Conservation (phyloP, 2,797 vertebrate genomes). For the Ispidina picta region DNA sequence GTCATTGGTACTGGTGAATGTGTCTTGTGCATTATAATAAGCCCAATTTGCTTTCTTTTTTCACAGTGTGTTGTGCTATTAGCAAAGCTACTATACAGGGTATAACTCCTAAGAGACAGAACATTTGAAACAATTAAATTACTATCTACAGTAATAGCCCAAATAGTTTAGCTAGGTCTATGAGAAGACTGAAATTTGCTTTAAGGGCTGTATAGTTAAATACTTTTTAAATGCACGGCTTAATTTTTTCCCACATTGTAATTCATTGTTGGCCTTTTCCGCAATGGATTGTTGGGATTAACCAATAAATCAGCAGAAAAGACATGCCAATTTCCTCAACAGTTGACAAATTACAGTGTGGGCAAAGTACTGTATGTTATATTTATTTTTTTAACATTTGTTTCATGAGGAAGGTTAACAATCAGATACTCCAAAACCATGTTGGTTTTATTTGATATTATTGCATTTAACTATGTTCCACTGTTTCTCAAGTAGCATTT, state of each 20-base stretch:
- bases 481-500: neutral
- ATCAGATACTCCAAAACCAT: constrained; percentile 3
- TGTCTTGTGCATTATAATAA: constrained; percentile 5
- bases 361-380: constrained; percentile 56
- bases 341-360: constrained; percentile 80
- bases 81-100: neutral
- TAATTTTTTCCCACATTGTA: constrained; percentile 78
- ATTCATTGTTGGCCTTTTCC: constrained; percentile 84
- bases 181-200: constrained; percentile 57
- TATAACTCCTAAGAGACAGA: neutral
- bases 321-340: constrained; percentile 82
- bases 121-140: neutral
- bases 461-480: constrained; percentile 14
- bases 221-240: constrained; percentile 70
- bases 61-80: constrained; percentile 33
- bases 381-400: constrained; percentile 45
- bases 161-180: neutral
- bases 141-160: neutral
- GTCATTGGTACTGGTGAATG: neutral
- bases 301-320: constrained; percentile 83
- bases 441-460: constrained; percentile 30
- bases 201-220: constrained; percentile 61
- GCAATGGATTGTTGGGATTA: constrained; percentile 81
- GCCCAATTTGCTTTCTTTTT: constrained; percentile 55
- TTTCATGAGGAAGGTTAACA: constrained; percentile 45